Evolutionary conservation across 2,888 invertebrate species (phyloP).

Genomic region (Morpho helenor): DNA sequence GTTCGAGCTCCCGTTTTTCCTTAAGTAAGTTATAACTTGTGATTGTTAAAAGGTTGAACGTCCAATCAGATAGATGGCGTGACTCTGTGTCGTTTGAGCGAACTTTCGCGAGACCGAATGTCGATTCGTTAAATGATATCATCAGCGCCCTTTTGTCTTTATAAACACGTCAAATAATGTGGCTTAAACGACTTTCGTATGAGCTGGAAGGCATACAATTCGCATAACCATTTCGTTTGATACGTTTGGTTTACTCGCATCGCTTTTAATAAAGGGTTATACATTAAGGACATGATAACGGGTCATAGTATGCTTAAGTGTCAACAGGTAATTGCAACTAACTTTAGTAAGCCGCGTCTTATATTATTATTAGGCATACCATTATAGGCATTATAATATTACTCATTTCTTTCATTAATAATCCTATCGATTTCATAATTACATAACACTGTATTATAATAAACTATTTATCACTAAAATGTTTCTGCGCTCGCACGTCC

Average conservation of each 20-base stretch:
- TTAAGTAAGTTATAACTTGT: conserved; percentile 76
- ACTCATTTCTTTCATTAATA: too few species aligned
- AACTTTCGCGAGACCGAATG: conserved; percentile 60
- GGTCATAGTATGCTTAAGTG: conserved; percentile 8
- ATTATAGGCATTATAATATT: too few species aligned
- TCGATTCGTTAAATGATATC: conserved; percentile 77
- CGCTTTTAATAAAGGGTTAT: conserved; percentile 32
- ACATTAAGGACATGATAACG: conserved; percentile 15
- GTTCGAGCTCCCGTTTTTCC: conserved; percentile 66
- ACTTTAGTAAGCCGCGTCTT: neutral
- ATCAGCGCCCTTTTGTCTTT: conserved; percentile 74
- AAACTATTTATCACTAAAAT: too few species aligned
- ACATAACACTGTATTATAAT: too few species aligned
- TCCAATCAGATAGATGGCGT: conserved; percentile 76
- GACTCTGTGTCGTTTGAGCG: conserved; percentile 73
- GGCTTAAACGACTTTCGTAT: conserved; percentile 48
- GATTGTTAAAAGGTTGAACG: conserved; percentile 68
- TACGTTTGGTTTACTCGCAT: conserved; percentile 53
- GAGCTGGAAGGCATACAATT: conserved; percentile 53
- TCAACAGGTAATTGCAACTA: neutral
- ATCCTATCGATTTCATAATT: too few species aligned
- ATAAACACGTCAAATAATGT: conserved; percentile 69
- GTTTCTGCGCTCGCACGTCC: too few species aligned
- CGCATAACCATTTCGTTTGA: conserved; percentile 44
- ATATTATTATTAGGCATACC: neutral